Evolutionary conservation across 2,113 vertebrate species (phyloP).

Genomic region (Planiliza haematocheilus): DNA sequence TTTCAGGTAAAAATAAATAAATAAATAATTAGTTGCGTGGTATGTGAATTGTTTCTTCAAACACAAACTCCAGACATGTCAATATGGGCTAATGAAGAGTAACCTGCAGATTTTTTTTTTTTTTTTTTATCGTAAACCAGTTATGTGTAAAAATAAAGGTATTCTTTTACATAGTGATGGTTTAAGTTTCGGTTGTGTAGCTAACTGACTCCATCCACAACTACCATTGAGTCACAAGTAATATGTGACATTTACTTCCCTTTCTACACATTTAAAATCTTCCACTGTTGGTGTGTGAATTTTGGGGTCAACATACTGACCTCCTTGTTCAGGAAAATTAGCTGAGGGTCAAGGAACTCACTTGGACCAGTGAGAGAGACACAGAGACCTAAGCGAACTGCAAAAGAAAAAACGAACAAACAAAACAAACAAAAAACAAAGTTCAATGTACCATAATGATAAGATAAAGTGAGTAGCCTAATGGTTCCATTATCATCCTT

Average conservation of each 20-base stretch:
- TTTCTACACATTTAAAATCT: no score
- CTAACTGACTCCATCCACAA: not conserved
- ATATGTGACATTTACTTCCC: no score
- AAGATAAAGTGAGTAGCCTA: not conserved
- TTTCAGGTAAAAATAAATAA: no score
- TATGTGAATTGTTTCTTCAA: slow-evolving; percentile 28
- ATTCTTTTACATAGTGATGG: no score
- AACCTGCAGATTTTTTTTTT: no score
- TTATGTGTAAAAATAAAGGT: no score
- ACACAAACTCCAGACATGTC: not conserved
- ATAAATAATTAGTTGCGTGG: no score
- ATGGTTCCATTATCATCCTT: accelerated
- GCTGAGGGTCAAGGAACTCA: slow-evolving; percentile 46
- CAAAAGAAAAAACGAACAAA: not conserved
- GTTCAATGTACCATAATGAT: not conserved
- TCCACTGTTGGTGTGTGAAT: accelerated
- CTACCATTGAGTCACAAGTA: not conserved
- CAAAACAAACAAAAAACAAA: not conserved
- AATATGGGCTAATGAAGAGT: not conserved
- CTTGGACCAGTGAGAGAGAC: slow-evolving; percentile 48
- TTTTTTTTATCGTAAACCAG: no score
- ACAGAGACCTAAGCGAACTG: slow-evolving; percentile 56
- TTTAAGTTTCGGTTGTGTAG: not conserved
- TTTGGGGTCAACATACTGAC: slow-evolving; percentile 25
- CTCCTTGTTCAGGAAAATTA: slow-evolving; percentile 40